These are phyloP conservation scores for Semotilus atromaculatus DNA, from an alignment of 2,797 vertebrate genomes.

Conservation along the genomic window DNA sequence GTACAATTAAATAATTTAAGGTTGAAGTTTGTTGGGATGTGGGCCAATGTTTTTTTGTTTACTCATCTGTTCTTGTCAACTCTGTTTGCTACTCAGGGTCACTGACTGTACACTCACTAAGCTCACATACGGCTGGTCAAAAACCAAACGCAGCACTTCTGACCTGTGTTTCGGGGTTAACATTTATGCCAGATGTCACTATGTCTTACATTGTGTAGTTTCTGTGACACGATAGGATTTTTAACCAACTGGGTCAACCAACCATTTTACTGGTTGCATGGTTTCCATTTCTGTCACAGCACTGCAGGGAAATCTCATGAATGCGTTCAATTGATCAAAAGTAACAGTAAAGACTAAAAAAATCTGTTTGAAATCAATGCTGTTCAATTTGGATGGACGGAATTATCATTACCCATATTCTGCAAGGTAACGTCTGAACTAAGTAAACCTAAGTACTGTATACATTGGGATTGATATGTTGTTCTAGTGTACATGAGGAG, in stretches of 20 bases:
- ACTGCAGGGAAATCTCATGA: neutral
- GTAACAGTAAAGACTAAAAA: neutral
- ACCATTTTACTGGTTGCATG: neutral
- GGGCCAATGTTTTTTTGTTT: constrained; percentile 43
- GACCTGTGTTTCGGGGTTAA: neutral
- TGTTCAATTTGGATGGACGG: neutral
- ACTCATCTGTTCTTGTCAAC: constrained; percentile 27
- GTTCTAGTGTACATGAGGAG: constrained; percentile 80
- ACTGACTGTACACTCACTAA: neutral
- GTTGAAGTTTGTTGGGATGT: constrained; percentile 20
- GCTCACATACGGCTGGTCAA: neutral
- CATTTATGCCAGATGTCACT: constrained; percentile 14
- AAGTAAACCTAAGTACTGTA: neutral
- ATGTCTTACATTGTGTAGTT: neutral
- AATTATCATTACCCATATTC: neutral
- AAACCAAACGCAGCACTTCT: neutral
- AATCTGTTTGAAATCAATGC: neutral
- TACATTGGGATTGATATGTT: neutral
- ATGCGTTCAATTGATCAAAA: neutral
- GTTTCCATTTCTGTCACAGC: neutral
- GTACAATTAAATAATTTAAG: constrained; percentile 6
- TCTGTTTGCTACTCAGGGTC: constrained; percentile 28
- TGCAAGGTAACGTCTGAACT: neutral
- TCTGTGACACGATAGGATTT: neutral
- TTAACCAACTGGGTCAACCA: neutral